These are phyloP conservation scores for Carcina quercana DNA, from an alignment of 2,888 invertebrate genomes.

Conservation along the genomic window DNA sequence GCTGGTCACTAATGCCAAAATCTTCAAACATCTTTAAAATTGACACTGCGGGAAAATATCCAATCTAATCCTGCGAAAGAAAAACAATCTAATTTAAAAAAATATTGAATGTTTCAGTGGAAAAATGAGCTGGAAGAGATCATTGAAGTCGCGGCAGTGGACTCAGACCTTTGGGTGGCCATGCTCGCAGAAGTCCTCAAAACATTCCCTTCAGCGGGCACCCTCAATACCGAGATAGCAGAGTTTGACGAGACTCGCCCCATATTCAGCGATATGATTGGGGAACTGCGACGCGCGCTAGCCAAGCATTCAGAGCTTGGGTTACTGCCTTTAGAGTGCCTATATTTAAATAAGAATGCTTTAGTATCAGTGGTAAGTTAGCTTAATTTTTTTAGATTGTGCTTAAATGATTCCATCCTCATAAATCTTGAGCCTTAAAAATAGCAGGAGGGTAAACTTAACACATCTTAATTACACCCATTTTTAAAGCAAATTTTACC, in stretches of 20 bases:
- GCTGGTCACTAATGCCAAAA: no score
- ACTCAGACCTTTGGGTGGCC: slow-evolving; percentile 97
- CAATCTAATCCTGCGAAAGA: no score
- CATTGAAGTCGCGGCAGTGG: slow-evolving; percentile 92
- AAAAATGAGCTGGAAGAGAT: slow-evolving; percentile 94
- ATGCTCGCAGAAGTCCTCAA: slow-evolving; percentile 97
- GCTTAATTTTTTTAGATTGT: slow-evolving; percentile 2
- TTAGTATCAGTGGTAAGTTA: slow-evolving; percentile 85
- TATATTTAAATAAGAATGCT: slow-evolving; percentile 95
- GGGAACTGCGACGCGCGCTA: slow-evolving; percentile 86
- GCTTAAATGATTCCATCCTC: no score
- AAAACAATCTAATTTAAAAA: no score
- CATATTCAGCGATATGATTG: slow-evolving; percentile 92
- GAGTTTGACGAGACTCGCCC: slow-evolving; percentile 92
- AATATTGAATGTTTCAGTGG: slow-evolving; percentile 81
- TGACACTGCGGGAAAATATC: no score
- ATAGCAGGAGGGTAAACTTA: no score
- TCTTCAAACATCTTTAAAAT: no score
- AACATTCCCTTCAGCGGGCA: slow-evolving; percentile 92
- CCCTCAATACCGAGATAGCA: slow-evolving; percentile 90
- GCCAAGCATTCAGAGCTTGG: slow-evolving; percentile 89
- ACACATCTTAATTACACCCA: no score
- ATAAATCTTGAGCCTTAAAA: no score
- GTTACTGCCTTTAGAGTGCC: slow-evolving; percentile 95
- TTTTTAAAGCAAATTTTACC: no score